Evolutionary conservation across 2,888 invertebrate genomes (phyloP).

Genomic region (Cerastis rubricosa): DNA sequence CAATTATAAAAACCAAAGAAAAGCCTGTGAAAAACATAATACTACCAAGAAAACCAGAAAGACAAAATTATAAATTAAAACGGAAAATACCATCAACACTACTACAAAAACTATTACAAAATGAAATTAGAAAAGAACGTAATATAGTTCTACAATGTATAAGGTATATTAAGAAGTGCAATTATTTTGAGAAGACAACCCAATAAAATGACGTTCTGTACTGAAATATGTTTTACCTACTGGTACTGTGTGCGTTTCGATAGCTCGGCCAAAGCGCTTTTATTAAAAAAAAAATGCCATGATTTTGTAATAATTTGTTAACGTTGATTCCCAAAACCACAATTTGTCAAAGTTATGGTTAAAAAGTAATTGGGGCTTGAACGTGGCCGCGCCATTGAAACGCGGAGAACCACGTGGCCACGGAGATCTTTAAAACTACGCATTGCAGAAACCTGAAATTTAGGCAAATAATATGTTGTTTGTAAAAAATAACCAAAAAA

Average conservation of each 20-base stretch:
- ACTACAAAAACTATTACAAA: conserved; percentile 93
- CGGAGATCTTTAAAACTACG: no score
- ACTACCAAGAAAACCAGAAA: conserved; percentile 45
- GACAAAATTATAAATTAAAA: conserved; percentile 65
- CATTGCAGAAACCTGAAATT: no score
- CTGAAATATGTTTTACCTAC: background rate
- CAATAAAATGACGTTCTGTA: conserved; percentile 36
- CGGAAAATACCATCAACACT: conserved; percentile 89
- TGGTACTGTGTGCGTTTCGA: background rate
- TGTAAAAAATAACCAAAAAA: no score
- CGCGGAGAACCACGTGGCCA: no score
- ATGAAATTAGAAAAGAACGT: conserved; percentile 96
- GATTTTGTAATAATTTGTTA: no score
- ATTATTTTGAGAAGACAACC: conserved; percentile 92
- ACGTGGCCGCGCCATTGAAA: no score
- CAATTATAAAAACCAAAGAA: conserved; percentile 26
- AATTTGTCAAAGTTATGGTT: no score
- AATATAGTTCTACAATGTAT: conserved; percentile 97
- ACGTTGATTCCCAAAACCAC: no score
- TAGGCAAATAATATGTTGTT: no score
- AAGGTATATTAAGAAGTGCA: conserved; percentile 94
- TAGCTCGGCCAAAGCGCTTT: no score
- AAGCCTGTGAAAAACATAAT: conserved; percentile 24
- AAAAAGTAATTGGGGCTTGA: no score
- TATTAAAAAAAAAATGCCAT: no score